phyloP scores from a whole-genome alignment of 2,797 vertebrate species.

The Hyperoplus immaculatus region DNA sequence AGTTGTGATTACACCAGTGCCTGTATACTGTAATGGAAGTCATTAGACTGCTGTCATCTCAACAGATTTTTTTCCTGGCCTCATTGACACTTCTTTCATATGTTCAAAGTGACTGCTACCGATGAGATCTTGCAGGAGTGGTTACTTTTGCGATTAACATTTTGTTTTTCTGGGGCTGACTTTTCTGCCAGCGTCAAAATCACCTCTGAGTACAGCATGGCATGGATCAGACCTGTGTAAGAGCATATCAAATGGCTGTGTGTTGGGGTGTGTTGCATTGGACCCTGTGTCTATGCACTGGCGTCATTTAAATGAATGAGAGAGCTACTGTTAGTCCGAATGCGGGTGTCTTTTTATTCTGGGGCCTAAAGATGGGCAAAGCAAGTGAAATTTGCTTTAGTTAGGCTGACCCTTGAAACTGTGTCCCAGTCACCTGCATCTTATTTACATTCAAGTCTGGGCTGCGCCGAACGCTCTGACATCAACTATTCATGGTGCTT shows the following conservation, averaged over 20 bases:
- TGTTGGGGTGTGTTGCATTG: no score
- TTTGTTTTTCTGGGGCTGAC: conserved; percentile 1
- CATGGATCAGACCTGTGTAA: no score
- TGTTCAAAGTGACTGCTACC: conserved; percentile 46
- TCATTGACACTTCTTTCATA: conserved; percentile 78
- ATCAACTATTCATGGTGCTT: conserved; percentile 82
- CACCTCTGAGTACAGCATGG: no score
- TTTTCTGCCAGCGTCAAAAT: neutral
- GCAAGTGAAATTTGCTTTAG: conserved; percentile 57
- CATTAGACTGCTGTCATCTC: conserved; percentile 87
- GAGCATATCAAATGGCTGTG: no score
- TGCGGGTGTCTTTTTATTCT: neutral
- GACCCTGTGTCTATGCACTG: no score
- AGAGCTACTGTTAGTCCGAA: neutral
- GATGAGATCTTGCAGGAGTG: conserved; percentile 33
- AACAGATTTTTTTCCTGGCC: conserved; percentile 81
- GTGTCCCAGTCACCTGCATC: conserved; percentile 67
- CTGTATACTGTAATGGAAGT: conserved; percentile 84
- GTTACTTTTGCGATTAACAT: conserved; percentile 41
- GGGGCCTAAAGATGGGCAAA: conserved; percentile 10
- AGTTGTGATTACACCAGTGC: conserved; percentile 85
- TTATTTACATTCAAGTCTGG: conserved; percentile 78
- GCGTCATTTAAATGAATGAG: neutral
- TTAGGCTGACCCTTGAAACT: conserved; percentile 72
- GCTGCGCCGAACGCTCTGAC: conserved; percentile 62